Evolutionary conservation across 2,888 invertebrate genomes (phyloP).

Genomic region (Acholoe squamosa): DNA sequence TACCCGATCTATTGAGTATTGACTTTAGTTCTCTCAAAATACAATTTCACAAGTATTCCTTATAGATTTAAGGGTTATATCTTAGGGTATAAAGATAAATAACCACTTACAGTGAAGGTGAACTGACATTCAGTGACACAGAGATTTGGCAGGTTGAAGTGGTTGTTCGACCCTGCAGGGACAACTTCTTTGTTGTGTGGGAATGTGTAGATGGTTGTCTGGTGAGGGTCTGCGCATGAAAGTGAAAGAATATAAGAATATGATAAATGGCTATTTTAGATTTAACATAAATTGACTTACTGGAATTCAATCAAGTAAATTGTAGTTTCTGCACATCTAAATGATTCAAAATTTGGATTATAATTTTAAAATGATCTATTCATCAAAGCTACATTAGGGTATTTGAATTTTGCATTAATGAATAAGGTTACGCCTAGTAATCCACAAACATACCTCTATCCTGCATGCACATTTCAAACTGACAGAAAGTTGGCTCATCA

Average conservation of each 20-base stretch:
- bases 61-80: too few species aligned
- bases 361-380: too few species aligned
- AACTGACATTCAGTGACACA: slow-evolving; percentile 47
- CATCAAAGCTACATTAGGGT: background rate
- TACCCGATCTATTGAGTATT: too few species aligned
- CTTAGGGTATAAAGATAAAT: background rate
- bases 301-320: too few species aligned
- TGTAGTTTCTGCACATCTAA: too few species aligned
- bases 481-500: background rate
- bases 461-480: slow-evolving; percentile 9
- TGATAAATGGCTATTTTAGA: too few species aligned
- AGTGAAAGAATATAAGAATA: background rate
- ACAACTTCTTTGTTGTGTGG: slow-evolving; percentile 33
- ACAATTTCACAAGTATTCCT: too few species aligned
- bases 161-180: background rate
- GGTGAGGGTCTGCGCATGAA: background rate
- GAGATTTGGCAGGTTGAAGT: background rate
- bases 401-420: background rate
- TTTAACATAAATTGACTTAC: too few species aligned
- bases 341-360: too few species aligned
- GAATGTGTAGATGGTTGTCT: background rate
- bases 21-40: too few species aligned
- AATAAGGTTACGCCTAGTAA: background rate
- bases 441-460: background rate
- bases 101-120: background rate